Evolutionary conservation across 1,140 invertebrate species (phyloP).

Genomic region (Hypothenemus hampei): DNA sequence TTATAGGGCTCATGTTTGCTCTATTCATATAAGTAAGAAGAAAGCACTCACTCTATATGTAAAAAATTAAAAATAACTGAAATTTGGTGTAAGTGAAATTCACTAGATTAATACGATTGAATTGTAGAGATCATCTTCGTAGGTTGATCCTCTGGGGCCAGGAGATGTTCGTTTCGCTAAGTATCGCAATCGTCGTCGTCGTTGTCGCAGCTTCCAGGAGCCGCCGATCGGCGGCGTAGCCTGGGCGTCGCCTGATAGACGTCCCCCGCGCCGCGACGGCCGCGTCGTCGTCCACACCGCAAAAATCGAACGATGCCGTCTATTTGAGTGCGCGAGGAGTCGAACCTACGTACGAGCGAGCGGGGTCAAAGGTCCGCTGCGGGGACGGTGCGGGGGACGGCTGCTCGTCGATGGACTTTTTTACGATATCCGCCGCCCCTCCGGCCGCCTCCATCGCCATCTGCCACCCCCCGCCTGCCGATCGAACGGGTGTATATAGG

Average conservation of each 20-base stretch:
- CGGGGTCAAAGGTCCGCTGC: constrained; percentile 12
- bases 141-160: neutral
- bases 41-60: no score
- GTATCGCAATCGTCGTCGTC: no score
- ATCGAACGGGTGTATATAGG: no score
- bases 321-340: constrained; percentile 40
- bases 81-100: no score
- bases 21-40: no score
- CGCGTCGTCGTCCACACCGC: constrained; percentile 32
- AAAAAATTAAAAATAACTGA: no score
- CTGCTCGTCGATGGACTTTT: constrained; percentile 35
- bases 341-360: constrained; percentile 26
- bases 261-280: constrained; percentile 25
- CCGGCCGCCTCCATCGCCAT: constrained; percentile 30
- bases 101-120: no score
- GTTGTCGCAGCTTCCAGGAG: constrained; percentile 14
- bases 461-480: constrained; percentile 7
- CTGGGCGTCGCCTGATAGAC: constrained; percentile 36
- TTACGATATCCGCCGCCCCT: constrained; percentile 33
- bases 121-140: constrained; percentile 1
- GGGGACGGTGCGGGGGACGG: constrained; percentile 15
- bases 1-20: no score
- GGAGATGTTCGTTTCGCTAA: no score
- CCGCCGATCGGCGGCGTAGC: constrained; percentile 20
- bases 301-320: constrained; percentile 40